Evolutionary conservation across 2,888 invertebrate genomes (phyloP).

Genomic region (Torymus aiolomorphi): DNA sequence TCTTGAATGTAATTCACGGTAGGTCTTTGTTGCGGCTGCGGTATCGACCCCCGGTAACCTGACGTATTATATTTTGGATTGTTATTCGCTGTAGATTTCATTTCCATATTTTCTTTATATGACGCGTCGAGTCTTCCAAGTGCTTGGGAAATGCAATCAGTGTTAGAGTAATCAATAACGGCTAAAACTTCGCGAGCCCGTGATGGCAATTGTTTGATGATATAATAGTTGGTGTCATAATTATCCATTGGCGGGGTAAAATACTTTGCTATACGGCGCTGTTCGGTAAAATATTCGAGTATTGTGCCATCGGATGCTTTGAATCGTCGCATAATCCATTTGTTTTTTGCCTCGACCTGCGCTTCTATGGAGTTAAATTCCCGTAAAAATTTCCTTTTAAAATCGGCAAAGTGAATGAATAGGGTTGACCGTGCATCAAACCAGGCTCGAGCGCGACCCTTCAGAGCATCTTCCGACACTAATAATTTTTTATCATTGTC

Average conservation of each 20-base stretch:
- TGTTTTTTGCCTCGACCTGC: not conserved
- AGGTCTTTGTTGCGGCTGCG: too few relatives aligned
- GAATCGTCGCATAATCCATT: not conserved
- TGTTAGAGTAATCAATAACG: too few relatives aligned
- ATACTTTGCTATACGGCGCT: not conserved
- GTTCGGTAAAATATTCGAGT: conserved; percentile 2
- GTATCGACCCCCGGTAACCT: too few relatives aligned
- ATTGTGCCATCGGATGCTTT: not conserved
- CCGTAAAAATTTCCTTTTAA: not conserved
- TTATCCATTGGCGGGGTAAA: not conserved
- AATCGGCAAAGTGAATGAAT: not conserved
- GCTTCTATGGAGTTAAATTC: not conserved
- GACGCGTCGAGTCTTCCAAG: too few relatives aligned
- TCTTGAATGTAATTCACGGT: too few relatives aligned
- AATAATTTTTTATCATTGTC: not conserved
- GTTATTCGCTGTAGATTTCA: too few relatives aligned
- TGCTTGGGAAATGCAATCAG: too few relatives aligned
- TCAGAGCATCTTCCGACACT: not conserved
- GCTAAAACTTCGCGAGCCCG: too few relatives aligned
- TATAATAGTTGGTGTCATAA: conserved; percentile 2
- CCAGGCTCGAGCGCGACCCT: not conserved
- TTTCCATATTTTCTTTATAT: too few relatives aligned
- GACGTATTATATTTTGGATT: too few relatives aligned
- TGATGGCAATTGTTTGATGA: too few relatives aligned
- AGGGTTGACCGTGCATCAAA: not conserved